phyloP scores from a whole-genome alignment of 2,888 invertebrate genomes.

The Aporophyla nigra region DNA sequence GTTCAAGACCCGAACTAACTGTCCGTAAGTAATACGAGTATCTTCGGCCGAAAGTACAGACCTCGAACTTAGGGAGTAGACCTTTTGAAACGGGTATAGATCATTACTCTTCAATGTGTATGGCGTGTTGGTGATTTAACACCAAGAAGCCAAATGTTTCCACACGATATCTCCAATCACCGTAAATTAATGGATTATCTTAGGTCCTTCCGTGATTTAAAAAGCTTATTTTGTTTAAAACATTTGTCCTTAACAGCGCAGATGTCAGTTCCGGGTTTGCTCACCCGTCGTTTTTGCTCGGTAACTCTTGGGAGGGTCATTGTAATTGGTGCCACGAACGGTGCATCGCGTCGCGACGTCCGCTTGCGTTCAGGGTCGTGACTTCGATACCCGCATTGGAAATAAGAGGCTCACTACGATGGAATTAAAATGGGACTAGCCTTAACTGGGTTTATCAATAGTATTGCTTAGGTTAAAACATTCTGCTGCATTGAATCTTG shows the following conservation, averaged over 20 bases:
- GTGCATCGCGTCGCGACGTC: constrained; percentile 31
- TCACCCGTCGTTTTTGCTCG: constrained; percentile 35
- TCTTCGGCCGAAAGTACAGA: too few species aligned
- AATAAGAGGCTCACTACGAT: neutral
- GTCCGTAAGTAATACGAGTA: too few species aligned
- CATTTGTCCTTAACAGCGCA: constrained; percentile 14
- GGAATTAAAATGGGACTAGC: constrained; percentile 10
- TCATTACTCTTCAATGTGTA: neutral
- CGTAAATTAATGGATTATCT: neutral
- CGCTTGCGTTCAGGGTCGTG: constrained; percentile 37
- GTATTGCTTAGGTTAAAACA: neutral
- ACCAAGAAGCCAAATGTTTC: neutral
- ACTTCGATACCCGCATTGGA: constrained; percentile 27
- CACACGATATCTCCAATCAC: neutral
- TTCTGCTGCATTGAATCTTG: neutral
- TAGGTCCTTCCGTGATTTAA: neutral
- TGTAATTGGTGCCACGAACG: constrained; percentile 50
- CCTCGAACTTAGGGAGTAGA: too few species aligned
- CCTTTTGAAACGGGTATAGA: neutral
- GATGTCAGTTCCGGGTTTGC: constrained; percentile 49
- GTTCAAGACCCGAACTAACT: too few species aligned
- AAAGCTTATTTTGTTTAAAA: constrained; percentile 23
- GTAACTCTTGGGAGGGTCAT: constrained; percentile 34
- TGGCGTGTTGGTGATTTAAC: neutral
- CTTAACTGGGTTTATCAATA: neutral